These are phyloP conservation scores for Idaea dimidiata DNA, from an alignment of 2,888 invertebrate species.

Conservation along the genomic window DNA sequence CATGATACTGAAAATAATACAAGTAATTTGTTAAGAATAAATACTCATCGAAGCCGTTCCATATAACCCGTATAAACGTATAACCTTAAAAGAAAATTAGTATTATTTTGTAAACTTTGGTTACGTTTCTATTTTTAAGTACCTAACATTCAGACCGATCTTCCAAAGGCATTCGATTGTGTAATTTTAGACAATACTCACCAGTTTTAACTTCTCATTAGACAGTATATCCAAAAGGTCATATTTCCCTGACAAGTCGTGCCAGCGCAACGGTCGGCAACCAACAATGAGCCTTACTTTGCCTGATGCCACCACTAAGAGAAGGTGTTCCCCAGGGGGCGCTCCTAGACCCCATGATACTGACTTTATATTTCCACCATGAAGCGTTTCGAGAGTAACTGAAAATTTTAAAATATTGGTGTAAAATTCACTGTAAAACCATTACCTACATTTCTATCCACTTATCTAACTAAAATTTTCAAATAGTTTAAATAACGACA, in stretches of 20 bases:
- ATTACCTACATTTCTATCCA: neutral
- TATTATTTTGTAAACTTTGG: no score
- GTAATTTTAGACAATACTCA: slow-evolving; percentile 52
- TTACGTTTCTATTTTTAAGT: neutral
- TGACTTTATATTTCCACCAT: slow-evolving; percentile 78
- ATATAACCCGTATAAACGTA: no score
- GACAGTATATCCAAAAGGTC: slow-evolving; percentile 80
- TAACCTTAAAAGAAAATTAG: no score
- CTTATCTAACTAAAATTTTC: no score
- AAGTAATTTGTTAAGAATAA: no score
- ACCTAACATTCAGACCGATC: neutral
- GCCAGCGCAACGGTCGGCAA: slow-evolving; percentile 83
- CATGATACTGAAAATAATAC: slow-evolving; percentile 72
- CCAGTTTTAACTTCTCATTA: slow-evolving; percentile 78
- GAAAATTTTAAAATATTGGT: neutral
- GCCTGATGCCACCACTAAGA: slow-evolving; percentile 81
- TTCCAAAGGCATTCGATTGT: neutral
- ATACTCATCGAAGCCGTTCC: no score
- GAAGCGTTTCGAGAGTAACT: slow-evolving; percentile 85
- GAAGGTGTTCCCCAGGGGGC: slow-evolving; percentile 73
- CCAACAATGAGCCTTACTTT: slow-evolving; percentile 84
- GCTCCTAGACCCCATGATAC: slow-evolving; percentile 83
- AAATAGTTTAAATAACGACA: no score
- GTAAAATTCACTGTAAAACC: neutral
- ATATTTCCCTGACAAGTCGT: slow-evolving; percentile 80